Percentiles rank a stretch among this genome's conserved stretches.
Conservation (phyloP, 2,888 invertebrate species). For the Cephonodes hylas region DNA sequence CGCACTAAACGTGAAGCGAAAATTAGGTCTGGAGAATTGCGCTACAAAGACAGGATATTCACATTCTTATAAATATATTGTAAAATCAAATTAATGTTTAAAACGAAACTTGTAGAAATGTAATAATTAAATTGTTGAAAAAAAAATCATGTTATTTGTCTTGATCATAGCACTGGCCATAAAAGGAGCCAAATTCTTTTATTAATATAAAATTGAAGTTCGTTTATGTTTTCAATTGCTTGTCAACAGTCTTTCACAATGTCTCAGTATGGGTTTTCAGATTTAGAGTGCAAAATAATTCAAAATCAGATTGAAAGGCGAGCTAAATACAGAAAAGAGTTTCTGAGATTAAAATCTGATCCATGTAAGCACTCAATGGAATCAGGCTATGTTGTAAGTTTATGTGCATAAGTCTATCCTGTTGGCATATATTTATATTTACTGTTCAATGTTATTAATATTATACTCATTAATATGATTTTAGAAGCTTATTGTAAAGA, state of each 20-base stretch:
- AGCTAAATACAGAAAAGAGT: constrained; percentile 82
- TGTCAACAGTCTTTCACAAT: constrained; percentile 22
- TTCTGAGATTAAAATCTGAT: constrained; percentile 84
- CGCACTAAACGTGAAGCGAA: constrained; percentile 79
- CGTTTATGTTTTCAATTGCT: too few relatives aligned
- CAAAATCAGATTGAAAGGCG: constrained; percentile 82
- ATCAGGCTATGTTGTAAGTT: constrained; percentile 86
- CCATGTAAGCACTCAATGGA: constrained; percentile 84
- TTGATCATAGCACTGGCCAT: not conserved
- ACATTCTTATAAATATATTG: constrained; percentile 81
- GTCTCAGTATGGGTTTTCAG: constrained; percentile 71
- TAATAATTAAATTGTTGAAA: constrained; percentile 24
- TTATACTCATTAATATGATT: too few relatives aligned
- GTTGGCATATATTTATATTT: not conserved
- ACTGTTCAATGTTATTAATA: too few relatives aligned
- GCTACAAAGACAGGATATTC: constrained; percentile 86
- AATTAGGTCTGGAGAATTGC: constrained; percentile 86
- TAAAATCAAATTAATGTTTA: constrained; percentile 9
- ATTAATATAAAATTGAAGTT: not conserved
- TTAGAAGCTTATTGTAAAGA: too few relatives aligned
- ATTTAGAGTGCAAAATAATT: constrained; percentile 73
- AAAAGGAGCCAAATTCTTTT: not conserved
- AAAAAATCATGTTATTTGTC: not conserved
- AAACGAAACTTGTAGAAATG: constrained; percentile 20
- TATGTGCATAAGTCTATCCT: not conserved